Evolutionary conservation across 2,113 vertebrate genomes (phyloP).

Genomic region (Tonatia bakeri): DNA sequence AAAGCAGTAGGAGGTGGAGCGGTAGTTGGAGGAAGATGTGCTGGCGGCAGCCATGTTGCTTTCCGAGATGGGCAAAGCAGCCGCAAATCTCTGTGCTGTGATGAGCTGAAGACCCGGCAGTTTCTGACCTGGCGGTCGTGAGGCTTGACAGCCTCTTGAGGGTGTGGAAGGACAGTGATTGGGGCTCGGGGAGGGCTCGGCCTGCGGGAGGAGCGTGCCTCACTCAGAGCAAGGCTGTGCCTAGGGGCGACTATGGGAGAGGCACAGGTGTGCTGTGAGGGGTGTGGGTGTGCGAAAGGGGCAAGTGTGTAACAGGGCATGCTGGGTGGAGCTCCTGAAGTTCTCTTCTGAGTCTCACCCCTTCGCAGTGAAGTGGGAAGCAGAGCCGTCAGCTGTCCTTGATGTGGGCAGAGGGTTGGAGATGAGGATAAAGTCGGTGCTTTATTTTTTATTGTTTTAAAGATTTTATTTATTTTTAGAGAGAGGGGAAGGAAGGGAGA

Average conservation of each 20-base stretch:
- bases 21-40: neutral
- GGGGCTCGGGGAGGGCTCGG: rapidly evolving
- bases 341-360: neutral
- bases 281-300: neutral
- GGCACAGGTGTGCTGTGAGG: neutral
- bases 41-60: neutral
- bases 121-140: no score
- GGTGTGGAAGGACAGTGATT: neutral
- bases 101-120: neutral
- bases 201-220: rapidly evolving
- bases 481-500: no score
- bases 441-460: no score
- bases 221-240: neutral
- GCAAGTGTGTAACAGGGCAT: neutral
- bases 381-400: neutral
- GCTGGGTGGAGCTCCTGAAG: neutral
- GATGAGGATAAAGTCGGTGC: neutral
- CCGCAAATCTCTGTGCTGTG: neutral
- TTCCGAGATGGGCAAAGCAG: neutral
- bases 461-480: no score
- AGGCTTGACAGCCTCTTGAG: no score
- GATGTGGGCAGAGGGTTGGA: neutral
- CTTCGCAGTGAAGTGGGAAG: neutral
- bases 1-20: no score
- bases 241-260: neutral